A percentile compares a stretch with the other conserved stretches of the same genome.
Evolutionary conservation across 2,888 invertebrate genomes (phyloP).

Genomic region (Gari tellinella): DNA sequence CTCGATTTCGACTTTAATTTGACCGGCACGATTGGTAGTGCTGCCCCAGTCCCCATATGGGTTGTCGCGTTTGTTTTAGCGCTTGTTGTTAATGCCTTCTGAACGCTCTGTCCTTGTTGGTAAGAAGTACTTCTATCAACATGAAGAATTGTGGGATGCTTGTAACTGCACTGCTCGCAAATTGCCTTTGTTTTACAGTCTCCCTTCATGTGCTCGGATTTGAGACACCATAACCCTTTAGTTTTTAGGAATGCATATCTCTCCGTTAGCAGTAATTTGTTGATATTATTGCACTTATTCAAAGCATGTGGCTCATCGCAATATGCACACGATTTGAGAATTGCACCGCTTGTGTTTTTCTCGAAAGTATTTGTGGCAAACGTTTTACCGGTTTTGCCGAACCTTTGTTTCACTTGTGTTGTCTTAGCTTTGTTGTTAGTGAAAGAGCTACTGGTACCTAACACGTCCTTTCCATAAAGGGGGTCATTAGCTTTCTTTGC

Average conservation of each 20-base stretch:
- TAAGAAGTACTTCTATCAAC: conserved; percentile 18
- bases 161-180: conserved; percentile 5
- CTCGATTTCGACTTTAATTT: conserved; percentile 25
- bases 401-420: not conserved
- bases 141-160: conserved; percentile 22
- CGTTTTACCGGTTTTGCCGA: not conserved
- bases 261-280: not conserved
- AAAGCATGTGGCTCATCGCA: conserved; percentile 5
- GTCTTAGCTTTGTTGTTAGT: not conserved
- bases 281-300: not conserved
- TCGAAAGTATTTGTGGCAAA: conserved; percentile 1
- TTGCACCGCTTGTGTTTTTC: not conserved
- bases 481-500: conserved; percentile 38
- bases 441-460: too few species aligned
- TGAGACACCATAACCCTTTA: conserved; percentile 21
- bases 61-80: not conserved
- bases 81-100: not conserved
- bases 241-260: not conserved
- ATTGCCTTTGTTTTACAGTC: conserved; percentile 7
- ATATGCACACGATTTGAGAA: conserved; percentile 1
- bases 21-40: conserved; percentile 78
- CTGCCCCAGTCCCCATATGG: conserved; percentile 7
- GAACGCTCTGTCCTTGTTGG: not conserved
- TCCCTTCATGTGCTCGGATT: conserved; percentile 22
- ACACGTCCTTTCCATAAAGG: conserved; percentile 30